A percentile compares a stretch with the other conserved stretches of the same genome.
These are phyloP conservation scores for Gymnocypris eckloni DNA, from an alignment of 2,797 vertebrate genomes.

Conservation along the genomic window DNA sequence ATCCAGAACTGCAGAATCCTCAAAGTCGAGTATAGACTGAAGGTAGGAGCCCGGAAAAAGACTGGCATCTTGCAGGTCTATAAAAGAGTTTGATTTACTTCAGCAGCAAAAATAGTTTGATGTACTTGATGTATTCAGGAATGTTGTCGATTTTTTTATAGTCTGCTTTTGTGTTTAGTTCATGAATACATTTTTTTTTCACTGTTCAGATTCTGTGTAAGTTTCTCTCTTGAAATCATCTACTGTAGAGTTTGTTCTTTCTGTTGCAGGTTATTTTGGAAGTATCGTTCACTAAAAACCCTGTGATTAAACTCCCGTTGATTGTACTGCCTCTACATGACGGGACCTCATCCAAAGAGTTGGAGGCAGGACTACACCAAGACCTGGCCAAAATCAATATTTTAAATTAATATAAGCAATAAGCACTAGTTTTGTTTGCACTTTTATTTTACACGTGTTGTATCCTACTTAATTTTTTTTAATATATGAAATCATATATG, in stretches of 20 bases:
- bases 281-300: conserved; percentile 63
- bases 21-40: conserved; percentile 83
- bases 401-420: not conserved
- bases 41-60: conserved; percentile 67
- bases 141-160: not conserved
- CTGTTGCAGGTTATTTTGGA: conserved; percentile 72
- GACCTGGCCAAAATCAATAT: conserved; percentile 59
- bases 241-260: not conserved
- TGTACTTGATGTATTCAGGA: not conserved
- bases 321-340: conserved; percentile 66
- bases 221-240: not conserved
- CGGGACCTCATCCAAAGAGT: conserved; percentile 55
- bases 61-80: not conserved
- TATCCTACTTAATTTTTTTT: not conserved
- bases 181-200: not conserved
- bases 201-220: not conserved
- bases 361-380: conserved; percentile 62
- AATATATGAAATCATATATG: too few relatives aligned
- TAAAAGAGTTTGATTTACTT: not conserved
- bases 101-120: not conserved
- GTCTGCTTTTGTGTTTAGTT: not conserved
- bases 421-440: not conserved
- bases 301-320: conserved; percentile 76
- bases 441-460: not conserved
- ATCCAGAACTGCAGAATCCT: conserved; percentile 84